Conservation (phyloP, 1,140 invertebrate genomes). For the Tetranychus urticae region DNA sequence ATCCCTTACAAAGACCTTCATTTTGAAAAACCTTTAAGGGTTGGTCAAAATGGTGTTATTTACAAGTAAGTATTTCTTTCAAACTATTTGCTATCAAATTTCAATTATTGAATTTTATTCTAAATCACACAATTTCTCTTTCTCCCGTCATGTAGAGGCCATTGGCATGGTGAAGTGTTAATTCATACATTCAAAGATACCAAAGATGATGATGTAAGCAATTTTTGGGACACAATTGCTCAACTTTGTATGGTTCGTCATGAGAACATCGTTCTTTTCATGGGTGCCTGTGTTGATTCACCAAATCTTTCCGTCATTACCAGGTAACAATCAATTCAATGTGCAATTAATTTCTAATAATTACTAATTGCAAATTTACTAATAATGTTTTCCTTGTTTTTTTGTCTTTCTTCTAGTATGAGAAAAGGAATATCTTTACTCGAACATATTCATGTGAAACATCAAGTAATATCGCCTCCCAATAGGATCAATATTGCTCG, state of each 20-base stretch:
- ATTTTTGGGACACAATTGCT: constrained; percentile 79
- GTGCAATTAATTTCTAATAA: no score
- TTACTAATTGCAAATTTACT: not conserved
- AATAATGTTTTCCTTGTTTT: not conserved
- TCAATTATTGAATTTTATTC: not conserved
- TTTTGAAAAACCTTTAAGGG: not conserved
- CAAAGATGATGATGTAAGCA: constrained; percentile 60
- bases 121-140: not conserved
- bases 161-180: constrained; percentile 95
- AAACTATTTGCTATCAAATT: no score
- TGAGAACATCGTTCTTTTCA: constrained; percentile 94
- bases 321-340: constrained; percentile 14
- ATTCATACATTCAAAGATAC: constrained; percentile 89
- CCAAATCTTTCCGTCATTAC: constrained; percentile 94
- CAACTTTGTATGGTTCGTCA: constrained; percentile 91
- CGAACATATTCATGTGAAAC: constrained; percentile 15
- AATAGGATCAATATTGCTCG: constrained; percentile 12
- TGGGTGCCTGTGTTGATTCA: constrained; percentile 97
- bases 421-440: constrained; percentile 20
- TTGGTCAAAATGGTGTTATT: not conserved
- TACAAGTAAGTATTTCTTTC: not conserved
- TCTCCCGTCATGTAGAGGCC: constrained; percentile 41
- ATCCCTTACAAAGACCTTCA: not conserved
- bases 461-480: constrained; percentile 7
- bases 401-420: constrained; percentile 14